Percentiles rank a stretch among this genome's conserved stretches.
These are phyloP conservation scores for Latheticus oryzae DNA, from an alignment of 2,888 invertebrate species.

Conservation along the genomic window DNA sequence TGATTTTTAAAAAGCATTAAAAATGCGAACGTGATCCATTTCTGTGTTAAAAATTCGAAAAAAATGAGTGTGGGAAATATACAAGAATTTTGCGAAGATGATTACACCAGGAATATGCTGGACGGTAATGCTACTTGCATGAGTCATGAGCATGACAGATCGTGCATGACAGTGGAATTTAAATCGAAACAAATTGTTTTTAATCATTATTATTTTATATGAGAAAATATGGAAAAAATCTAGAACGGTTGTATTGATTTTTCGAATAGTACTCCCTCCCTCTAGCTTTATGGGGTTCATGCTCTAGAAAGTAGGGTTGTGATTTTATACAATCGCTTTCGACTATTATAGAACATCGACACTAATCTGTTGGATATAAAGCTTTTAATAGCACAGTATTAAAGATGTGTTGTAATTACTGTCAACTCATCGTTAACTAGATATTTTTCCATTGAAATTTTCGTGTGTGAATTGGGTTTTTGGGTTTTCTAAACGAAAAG, in stretches of 20 bases:
- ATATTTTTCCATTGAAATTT: no score
- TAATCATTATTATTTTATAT: no score
- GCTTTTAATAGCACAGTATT: no score
- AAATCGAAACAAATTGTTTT: conserved; percentile 15
- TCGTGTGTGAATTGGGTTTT: no score
- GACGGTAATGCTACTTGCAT: conserved; percentile 52
- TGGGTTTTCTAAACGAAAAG: no score
- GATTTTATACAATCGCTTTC: no score
- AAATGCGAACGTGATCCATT: not conserved
- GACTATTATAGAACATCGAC: no score
- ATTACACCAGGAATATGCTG: conserved; percentile 60
- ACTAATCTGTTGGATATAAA: no score
- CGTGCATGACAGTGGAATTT: conserved; percentile 18
- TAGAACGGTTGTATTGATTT: conserved; percentile 4
- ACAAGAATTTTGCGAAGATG: conserved; percentile 55
- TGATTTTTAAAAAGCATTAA: not conserved
- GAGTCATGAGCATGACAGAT: conserved; percentile 18
- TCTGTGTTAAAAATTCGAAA: not conserved
- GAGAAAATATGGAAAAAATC: no score
- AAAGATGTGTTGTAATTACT: no score
- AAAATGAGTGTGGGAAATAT: conserved; percentile 53
- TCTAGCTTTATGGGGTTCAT: not conserved
- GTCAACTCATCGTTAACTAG: no score
- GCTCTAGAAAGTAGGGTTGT: no score
- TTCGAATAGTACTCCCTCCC: not conserved